A percentile compares a stretch with the other conserved stretches of the same genome.
Conservation (phyloP, 2,888 invertebrate genomes). For the Plebejus anna region DNA sequence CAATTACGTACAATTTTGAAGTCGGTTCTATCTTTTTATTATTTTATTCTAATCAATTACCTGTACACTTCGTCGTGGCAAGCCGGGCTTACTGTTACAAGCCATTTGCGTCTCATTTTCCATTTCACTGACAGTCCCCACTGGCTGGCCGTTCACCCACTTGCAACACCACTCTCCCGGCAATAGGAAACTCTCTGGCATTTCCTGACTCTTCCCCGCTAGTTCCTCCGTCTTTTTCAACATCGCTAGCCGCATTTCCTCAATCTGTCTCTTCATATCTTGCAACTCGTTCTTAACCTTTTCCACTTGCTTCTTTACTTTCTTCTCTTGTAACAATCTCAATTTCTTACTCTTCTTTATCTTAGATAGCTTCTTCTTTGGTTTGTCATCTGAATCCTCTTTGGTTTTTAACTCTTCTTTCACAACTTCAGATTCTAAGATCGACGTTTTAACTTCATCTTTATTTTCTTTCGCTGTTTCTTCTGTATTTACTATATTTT, state of each 20-base stretch:
- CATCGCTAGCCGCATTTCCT: slow-evolving; percentile 63
- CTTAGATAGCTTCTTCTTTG: slow-evolving; percentile 49
- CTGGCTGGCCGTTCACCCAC: slow-evolving; percentile 86
- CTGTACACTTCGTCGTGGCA: slow-evolving; percentile 66
- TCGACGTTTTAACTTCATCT: slow-evolving; percentile 1
- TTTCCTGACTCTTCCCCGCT: slow-evolving; percentile 40
- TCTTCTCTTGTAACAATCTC: slow-evolving; percentile 55
- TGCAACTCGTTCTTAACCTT: slow-evolving; percentile 61
- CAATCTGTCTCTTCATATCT: slow-evolving; percentile 62
- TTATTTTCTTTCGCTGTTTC: slow-evolving; percentile 31
- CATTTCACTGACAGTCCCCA: slow-evolving; percentile 77
- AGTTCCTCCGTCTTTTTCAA: slow-evolving; percentile 50
- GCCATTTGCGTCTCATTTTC: slow-evolving; percentile 59
- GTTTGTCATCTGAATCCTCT: slow-evolving; percentile 38
- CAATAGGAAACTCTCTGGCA: slow-evolving; percentile 56
- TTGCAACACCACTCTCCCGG: slow-evolving; percentile 83
- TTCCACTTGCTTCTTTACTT: slow-evolving; percentile 62
- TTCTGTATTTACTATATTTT: slow-evolving; percentile 27
- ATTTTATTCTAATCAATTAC: slow-evolving; percentile 40
- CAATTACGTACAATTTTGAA: too few relatives aligned
- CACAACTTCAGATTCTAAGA: slow-evolving; percentile 41
- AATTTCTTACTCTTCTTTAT: slow-evolving; percentile 57
- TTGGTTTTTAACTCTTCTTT: slow-evolving; percentile 32
- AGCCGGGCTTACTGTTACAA: slow-evolving; percentile 57
- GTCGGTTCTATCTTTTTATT: too few relatives aligned